Percentiles rank a stretch among this genome's conserved stretches.
These are phyloP conservation scores for Ctenodactylus gundi DNA, from an alignment of 2,113 vertebrate species.

Conservation along the genomic window DNA sequence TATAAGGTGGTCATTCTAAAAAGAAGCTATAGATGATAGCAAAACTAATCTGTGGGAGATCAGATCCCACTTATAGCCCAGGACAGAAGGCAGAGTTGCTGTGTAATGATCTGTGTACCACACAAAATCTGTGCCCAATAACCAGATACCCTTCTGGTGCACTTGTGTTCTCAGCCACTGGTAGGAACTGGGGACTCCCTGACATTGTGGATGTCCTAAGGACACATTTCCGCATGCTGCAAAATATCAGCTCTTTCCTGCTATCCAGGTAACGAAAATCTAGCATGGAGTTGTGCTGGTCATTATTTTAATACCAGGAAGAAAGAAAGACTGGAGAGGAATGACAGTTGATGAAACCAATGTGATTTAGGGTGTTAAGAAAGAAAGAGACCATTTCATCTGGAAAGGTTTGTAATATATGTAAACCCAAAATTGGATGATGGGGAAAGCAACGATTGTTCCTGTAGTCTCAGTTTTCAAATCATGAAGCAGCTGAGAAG, in stretches of 20 bases:
- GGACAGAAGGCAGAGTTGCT: background rate
- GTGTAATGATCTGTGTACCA: background rate
- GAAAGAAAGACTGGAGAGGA: background rate
- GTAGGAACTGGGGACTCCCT: background rate
- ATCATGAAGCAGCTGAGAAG: background rate
- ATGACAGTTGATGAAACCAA: background rate
- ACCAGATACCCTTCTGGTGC: background rate
- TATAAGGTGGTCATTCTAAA: background rate
- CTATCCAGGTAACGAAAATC: background rate
- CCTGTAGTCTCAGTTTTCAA: background rate
- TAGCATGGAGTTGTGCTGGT: background rate
- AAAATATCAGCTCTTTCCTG: background rate
- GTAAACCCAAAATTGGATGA: constrained; percentile 9
- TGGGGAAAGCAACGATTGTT: background rate
- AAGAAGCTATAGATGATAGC: background rate
- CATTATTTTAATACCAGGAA: background rate
- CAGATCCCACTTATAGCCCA: background rate
- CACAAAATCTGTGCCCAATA: background rate
- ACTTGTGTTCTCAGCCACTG: background rate
- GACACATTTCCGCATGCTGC: background rate
- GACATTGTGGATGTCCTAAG: background rate
- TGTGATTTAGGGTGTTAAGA: background rate
- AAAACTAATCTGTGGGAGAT: constrained; percentile 6
- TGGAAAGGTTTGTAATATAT: background rate
- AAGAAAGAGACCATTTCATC: background rate